Evolutionary conservation across 2,888 invertebrate genomes (phyloP).

Genomic region (Coenonympha glycerion): DNA sequence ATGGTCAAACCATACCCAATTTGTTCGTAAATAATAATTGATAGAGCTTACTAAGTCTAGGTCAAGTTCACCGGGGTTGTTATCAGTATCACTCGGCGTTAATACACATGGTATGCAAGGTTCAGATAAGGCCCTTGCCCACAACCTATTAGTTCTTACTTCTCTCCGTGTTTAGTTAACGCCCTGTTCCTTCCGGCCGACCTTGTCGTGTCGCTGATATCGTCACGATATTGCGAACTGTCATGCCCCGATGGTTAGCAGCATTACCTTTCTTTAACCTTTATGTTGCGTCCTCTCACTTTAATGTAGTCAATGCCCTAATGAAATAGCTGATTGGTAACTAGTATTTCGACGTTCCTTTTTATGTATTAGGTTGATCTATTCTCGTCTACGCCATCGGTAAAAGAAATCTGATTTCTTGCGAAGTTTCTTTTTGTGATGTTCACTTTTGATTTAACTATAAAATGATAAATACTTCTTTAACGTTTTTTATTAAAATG

Average conservation of each 20-base stretch:
- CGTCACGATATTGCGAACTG: neutral
- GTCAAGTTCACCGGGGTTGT: slow-evolving; percentile 27
- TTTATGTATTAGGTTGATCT: no score
- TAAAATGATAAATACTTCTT: no score
- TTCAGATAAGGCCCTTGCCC: slow-evolving; percentile 27
- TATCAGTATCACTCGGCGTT: slow-evolving; percentile 29
- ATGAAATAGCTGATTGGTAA: slow-evolving; percentile 2
- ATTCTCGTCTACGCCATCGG: no score
- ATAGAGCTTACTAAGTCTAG: slow-evolving; percentile 8
- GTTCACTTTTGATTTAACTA: no score
- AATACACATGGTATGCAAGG: slow-evolving; percentile 17
- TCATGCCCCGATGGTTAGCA: neutral
- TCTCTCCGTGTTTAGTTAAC: slow-evolving; percentile 44
- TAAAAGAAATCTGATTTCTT: no score
- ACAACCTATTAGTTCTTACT: slow-evolving; percentile 38
- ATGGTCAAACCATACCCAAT: neutral
- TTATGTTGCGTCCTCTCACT: neutral
- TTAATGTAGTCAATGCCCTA: neutral
- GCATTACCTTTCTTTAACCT: neutral
- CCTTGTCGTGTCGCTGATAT: slow-evolving; percentile 41
- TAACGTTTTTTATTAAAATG: no score
- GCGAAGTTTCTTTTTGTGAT: no score
- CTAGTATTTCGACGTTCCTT: neutral
- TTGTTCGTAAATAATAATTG: slow-evolving; percentile 1
- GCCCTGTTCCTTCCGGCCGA: slow-evolving; percentile 62